phyloP scores from a whole-genome alignment of 30 jellyfish, hydroid and myxozoan genomes.

The Nemopilema nomurai region DNA sequence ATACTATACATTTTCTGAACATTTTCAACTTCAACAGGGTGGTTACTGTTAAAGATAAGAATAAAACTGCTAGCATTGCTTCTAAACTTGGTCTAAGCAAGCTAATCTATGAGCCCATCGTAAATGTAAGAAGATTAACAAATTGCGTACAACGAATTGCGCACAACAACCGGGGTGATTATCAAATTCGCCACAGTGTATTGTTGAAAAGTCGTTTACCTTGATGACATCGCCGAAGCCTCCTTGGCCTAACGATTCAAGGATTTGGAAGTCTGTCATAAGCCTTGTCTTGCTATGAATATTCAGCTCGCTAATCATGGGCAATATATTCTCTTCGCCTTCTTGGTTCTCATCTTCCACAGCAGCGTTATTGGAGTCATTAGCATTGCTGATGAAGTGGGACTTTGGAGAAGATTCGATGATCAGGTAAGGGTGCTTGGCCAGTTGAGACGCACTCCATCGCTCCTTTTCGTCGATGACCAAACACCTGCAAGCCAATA shows the following conservation, averaged over 20 bases:
- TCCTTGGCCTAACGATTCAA: constrained; percentile 94
- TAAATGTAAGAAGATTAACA: no score
- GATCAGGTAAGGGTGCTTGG: constrained; percentile 71
- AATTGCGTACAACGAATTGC: no score
- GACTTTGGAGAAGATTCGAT: constrained; percentile 10
- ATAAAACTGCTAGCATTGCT: no score
- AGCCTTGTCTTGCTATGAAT: constrained; percentile 80
- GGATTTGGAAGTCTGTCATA: constrained; percentile 79
- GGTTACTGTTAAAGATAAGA: no score
- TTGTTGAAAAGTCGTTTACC: constrained; percentile 45
- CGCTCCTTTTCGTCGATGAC: constrained; percentile 80
- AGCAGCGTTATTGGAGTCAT: constrained; percentile 15
- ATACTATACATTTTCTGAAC: no score
- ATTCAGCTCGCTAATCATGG: constrained; percentile 40
- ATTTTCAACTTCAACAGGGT: no score
- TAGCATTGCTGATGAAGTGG: not conserved
- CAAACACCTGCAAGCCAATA: constrained; percentile 68
- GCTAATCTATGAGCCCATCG: no score
- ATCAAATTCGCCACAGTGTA: no score
- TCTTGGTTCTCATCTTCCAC: constrained; percentile 40
- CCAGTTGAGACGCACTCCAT: constrained; percentile 70
- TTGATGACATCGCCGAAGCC: constrained; percentile 97
- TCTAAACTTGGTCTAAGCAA: no score
- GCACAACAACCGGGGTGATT: no score
- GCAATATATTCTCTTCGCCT: constrained; percentile 48